Evolutionary conservation across 1,140 invertebrate species (phyloP).

Genomic region (Amyelois transitella): DNA sequence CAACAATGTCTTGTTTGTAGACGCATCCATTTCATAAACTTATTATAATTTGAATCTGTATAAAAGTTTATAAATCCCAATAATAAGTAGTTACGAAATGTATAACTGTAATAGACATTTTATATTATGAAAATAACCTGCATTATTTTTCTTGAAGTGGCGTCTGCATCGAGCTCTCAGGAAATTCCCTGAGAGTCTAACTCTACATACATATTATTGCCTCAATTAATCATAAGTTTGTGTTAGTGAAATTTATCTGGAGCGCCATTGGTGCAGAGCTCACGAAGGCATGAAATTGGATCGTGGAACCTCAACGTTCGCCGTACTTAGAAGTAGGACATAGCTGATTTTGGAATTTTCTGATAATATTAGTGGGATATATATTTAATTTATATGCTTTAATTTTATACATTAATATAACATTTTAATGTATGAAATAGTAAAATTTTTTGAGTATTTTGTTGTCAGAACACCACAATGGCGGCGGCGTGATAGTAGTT

Average conservation of each 20-base stretch:
- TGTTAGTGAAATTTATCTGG: conserved; percentile 69
- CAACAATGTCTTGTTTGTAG: no score
- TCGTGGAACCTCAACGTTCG: conserved; percentile 58
- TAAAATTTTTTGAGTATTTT: no score
- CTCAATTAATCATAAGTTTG: conserved; percentile 72
- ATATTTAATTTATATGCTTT: background rate
- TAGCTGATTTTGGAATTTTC: conserved; percentile 55
- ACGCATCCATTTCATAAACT: no score
- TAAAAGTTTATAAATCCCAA: no score
- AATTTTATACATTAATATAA: background rate
- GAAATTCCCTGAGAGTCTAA: conserved; percentile 16
- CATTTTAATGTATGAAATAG: background rate
- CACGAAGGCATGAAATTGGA: conserved; percentile 71
- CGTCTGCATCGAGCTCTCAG: background rate
- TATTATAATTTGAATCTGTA: no score
- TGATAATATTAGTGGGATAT: conserved; percentile 6
- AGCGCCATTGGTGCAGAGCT: conserved; percentile 62
- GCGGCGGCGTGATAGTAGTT: no score
- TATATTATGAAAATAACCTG: no score
- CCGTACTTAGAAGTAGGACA: conserved; percentile 45
- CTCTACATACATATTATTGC: conserved; percentile 56
- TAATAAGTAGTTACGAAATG: no score
- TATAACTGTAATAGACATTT: no score
- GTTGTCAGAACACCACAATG: no score
- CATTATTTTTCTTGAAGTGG: no score